phyloP scores from a whole-genome alignment of 2,888 invertebrate genomes.

The Cantharis lateralis region DNA sequence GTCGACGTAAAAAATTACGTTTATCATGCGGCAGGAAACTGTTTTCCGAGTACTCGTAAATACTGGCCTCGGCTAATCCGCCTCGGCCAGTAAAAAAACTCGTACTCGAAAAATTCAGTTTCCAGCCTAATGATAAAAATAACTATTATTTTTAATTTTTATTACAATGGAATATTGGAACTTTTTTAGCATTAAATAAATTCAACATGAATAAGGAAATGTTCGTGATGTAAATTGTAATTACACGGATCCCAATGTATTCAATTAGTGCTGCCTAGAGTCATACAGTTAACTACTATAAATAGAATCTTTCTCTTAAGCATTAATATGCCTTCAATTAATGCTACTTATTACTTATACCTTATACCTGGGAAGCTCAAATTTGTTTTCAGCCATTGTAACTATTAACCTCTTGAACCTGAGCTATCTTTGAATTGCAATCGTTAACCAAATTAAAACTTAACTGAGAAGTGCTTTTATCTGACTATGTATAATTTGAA shows the following conservation, averaged over 20 bases:
- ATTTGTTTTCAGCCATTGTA: not conserved
- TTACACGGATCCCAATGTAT: not conserved
- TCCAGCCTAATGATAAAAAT: no score
- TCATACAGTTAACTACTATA: not conserved
- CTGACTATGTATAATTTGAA: no score
- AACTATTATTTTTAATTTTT: no score
- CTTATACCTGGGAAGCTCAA: not conserved
- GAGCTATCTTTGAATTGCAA: not conserved
- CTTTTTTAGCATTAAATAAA: no score
- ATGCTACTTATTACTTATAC: no score
- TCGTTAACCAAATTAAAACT: not conserved
- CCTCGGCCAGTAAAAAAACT: no score
- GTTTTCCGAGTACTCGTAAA: no score
- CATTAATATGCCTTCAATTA: not conserved
- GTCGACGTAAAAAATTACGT: no score
- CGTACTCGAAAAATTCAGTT: no score
- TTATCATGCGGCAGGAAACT: no score
- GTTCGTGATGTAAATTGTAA: not conserved
- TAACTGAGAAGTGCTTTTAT: not conserved
- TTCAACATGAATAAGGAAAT: not conserved
- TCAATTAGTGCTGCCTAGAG: not conserved
- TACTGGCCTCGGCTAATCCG: no score
- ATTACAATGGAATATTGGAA: no score
- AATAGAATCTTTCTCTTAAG: not conserved
- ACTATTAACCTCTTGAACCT: not conserved